These are phyloP conservation scores for Nebria ingens DNA, from an alignment of 1,140 invertebrate species.

Conservation along the genomic window DNA sequence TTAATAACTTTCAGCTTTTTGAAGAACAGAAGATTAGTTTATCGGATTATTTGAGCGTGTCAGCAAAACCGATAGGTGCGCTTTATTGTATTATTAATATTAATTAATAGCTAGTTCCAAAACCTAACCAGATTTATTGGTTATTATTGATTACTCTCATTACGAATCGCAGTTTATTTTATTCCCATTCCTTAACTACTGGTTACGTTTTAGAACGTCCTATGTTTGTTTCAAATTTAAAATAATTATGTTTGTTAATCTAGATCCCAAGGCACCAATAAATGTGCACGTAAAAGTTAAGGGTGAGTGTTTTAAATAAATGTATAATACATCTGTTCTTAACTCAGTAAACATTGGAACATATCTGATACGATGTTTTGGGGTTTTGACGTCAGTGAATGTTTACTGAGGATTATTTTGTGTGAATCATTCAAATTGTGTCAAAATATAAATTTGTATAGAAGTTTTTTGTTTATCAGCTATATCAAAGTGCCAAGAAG, in stretches of 20 bases:
- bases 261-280: not conserved
- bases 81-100: slow-evolving; percentile 8
- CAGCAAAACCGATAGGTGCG: slow-evolving; percentile 22
- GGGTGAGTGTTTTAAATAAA: slow-evolving; percentile 14
- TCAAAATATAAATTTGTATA: not conserved
- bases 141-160: slow-evolving; percentile 11
- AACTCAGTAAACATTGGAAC: too few species aligned
- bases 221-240: not conserved
- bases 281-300: slow-evolving; percentile 16
- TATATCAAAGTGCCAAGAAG: slow-evolving; percentile 25
- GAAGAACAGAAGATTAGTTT: slow-evolving; percentile 25
- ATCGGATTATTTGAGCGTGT: slow-evolving; percentile 23
- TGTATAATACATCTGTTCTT: not conserved
- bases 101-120: not conserved
- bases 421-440: not conserved
- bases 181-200: not conserved
- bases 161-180: slow-evolving; percentile 2
- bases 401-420: too few species aligned
- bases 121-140: slow-evolving; percentile 3
- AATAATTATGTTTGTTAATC: not conserved
- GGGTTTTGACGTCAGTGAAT: too few species aligned
- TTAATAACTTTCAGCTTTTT: slow-evolving; percentile 25
- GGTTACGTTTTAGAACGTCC: too few species aligned
- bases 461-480: slow-evolving; percentile 20
- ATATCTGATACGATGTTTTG: not conserved